phyloP scores from a whole-genome alignment of 1,140 invertebrate genomes.

The Cotesia chilonis region DNA sequence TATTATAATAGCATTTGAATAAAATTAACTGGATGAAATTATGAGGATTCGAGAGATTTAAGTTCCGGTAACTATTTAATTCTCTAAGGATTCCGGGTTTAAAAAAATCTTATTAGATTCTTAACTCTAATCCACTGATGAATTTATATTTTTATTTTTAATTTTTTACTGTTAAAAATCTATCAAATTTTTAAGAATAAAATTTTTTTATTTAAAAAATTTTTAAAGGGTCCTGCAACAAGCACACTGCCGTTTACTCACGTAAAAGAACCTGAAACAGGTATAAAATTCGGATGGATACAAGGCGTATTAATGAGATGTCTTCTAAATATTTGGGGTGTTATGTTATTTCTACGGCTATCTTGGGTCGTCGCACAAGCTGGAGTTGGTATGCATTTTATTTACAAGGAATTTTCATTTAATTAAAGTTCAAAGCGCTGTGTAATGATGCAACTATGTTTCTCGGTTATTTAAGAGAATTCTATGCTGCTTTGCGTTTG shows the following conservation, averaged over 20 bases:
- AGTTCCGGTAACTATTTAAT: background rate
- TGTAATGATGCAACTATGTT: too few relatives aligned
- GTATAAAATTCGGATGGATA: constrained; percentile 90
- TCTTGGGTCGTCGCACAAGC: constrained; percentile 88
- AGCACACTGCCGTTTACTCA: constrained; percentile 46
- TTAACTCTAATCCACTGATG: too few relatives aligned
- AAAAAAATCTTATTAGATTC: too few relatives aligned
- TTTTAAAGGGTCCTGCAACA: constrained; percentile 43
- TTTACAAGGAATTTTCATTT: too few relatives aligned
- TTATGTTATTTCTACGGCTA: constrained; percentile 85
- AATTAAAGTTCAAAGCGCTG: too few relatives aligned
- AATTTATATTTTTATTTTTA: too few relatives aligned
- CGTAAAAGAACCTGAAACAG: constrained; percentile 61
- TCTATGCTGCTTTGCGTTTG: too few relatives aligned
- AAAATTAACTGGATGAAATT: constrained; percentile 15
- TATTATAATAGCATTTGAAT: constrained; percentile 8
- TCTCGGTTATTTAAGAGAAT: too few relatives aligned
- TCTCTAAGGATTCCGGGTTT: too few relatives aligned
- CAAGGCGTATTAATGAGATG: constrained; percentile 87
- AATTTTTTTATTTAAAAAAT: background rate
- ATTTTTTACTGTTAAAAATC: background rate
- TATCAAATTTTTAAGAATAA: background rate
- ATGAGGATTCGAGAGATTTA: background rate
- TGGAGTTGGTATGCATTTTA: constrained; percentile 68
- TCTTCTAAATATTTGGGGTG: constrained; percentile 87